Evolutionary conservation across 2,888 invertebrate species (phyloP).

Genomic region (Opisthograptis luteolata): DNA sequence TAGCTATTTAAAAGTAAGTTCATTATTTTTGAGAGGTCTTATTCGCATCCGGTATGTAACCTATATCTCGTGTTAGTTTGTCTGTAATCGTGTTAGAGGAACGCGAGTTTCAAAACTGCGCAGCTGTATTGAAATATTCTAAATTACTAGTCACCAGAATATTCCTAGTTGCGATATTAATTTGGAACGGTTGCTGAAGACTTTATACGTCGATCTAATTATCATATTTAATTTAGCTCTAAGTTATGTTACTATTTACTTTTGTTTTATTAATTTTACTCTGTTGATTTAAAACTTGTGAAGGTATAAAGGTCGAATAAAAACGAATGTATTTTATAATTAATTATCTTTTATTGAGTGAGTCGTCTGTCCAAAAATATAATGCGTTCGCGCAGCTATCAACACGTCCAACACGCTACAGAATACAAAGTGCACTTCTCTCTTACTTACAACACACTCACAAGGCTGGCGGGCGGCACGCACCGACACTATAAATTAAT

Average conservation of each 20-base stretch:
- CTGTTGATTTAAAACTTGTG: constrained; percentile 13
- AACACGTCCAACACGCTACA: constrained; percentile 71
- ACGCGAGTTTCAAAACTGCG: constrained; percentile 5
- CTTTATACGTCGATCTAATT: constrained; percentile 6
- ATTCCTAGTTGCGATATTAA: constrained; percentile 6
- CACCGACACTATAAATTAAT: background rate
- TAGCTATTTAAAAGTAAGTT: too few relatives aligned
- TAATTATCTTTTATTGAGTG: constrained; percentile 72
- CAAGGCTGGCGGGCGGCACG: constrained; percentile 37
- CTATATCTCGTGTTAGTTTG: too few relatives aligned
- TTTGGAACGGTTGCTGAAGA: background rate
- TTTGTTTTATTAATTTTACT: constrained; percentile 16
- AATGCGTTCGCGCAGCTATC: constrained; percentile 68
- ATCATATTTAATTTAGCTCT: constrained; percentile 1
- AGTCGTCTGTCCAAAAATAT: constrained; percentile 80
- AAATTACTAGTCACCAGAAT: constrained; percentile 24
- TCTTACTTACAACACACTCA: constrained; percentile 52
- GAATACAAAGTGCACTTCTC: constrained; percentile 70
- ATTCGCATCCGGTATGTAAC: too few relatives aligned
- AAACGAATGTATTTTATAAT: constrained; percentile 57
- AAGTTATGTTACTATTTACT: constrained; percentile 19
- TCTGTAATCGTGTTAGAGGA: background rate
- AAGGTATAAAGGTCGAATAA: constrained; percentile 35
- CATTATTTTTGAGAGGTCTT: too few relatives aligned
- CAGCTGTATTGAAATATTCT: constrained; percentile 12